Evolutionary conservation across 2,888 invertebrate species (phyloP), one percentile per base, ranked within the genome.

Genomic region (Philopedon plagiatum): DNA sequence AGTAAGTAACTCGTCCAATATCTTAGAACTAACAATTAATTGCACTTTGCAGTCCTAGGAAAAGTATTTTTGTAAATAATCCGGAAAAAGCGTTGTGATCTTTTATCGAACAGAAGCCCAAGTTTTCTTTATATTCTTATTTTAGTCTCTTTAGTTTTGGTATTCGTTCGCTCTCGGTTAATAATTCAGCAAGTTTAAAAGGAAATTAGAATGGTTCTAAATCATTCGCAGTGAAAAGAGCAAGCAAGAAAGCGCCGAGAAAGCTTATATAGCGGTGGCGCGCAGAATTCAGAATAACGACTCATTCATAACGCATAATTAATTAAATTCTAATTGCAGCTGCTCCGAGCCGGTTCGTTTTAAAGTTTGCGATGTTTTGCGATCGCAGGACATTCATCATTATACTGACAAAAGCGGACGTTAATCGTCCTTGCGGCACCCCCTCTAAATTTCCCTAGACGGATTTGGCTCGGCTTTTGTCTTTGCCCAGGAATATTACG

Each of bases 281-380:
- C 44, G 41, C 71, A 78, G 78, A 76, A 80, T 78, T 78, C 79
- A 78, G 80, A 81, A 78, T 79, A 81, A 78, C 78, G 80, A 76
- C 79, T 80, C 83, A 83, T 85, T 85, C 85, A 85, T 82, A 83
- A 80, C 81, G 84, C 83, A 85, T 85, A 85, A 85, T 85, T 85
- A 85, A 85, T 85, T 85, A 85, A 85, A 85, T 83, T 85, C 84
- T 85, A 85, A 85, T 85, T 85, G 85, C 84, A 72, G 71, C 71
- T 66, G 66, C 64, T 66, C 56, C 60, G 51, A 64, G 70, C 58
- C 80, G 75, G 81, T 80, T 79, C 81, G 82, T 78, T 80, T 83
- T 82, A 82, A 84, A 84, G 83, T 81, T 85, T 82, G 78, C 77
- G 83, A 84, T 85, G 85, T 84, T 83, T 76, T 79, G 80, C 79